Percentiles rank a stretch among this genome's conserved stretches.
Evolutionary conservation across 2,113 vertebrate species (phyloP).

Genomic region (Cebidichthys violaceus): DNA sequence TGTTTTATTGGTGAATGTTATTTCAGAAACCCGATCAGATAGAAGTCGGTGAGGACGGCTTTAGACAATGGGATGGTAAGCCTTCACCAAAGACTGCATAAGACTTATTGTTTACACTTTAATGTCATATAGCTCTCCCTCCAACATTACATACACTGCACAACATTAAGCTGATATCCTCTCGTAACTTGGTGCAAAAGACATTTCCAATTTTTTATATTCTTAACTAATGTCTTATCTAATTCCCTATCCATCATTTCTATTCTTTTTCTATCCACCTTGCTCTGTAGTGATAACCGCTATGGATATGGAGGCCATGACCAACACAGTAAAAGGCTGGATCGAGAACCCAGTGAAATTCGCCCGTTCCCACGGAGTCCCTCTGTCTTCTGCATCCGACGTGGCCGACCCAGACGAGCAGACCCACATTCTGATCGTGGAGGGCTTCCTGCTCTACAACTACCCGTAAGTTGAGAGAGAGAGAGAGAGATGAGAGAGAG

Average conservation of each 20-base stretch:
- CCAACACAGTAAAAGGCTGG: conserved; percentile 85
- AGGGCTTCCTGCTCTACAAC: conserved; percentile 88
- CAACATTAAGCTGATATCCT: conserved; percentile 10
- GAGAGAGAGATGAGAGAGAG: too few species aligned
- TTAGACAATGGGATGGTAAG: conserved; percentile 94
- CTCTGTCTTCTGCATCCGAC: conserved; percentile 54
- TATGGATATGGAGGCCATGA: conserved; percentile 88
- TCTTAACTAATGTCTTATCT: conserved; percentile 6
- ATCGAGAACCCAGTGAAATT: conserved; percentile 87
- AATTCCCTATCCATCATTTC: neutral
- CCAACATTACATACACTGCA: neutral
- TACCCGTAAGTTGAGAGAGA: conserved; percentile 81
- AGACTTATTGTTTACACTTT: conserved; percentile 49
- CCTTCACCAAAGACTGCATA: conserved; percentile 82
- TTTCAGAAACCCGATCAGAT: conserved; percentile 91
- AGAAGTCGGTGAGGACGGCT: conserved; percentile 88
- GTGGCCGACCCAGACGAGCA: conserved; percentile 68
- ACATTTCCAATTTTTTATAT: conserved; percentile 15
- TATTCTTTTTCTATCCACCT: conserved; percentile 1
- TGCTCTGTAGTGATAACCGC: conserved; percentile 82
- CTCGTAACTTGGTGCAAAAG: conserved; percentile 10
- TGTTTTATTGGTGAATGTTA: conserved; percentile 91
- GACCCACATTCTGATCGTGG: conserved; percentile 85
- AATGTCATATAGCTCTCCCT: neutral
- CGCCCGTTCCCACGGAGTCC: conserved; percentile 84